phyloP scores from a whole-genome alignment of 2,888 invertebrate species.

The Agonum fuliginosum region DNA sequence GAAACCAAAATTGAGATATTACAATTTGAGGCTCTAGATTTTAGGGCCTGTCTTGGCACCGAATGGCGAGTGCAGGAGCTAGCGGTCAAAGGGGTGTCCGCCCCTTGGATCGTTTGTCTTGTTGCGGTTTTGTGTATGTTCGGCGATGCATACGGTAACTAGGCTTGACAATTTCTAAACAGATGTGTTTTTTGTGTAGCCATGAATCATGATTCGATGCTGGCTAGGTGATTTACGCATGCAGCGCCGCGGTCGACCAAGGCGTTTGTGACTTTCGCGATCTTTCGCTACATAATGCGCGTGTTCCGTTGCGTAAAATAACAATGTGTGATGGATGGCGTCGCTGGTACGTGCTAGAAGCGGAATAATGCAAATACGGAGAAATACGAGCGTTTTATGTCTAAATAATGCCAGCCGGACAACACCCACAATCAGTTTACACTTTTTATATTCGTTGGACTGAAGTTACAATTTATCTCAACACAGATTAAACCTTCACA shows the following conservation, averaged over 20 bases:
- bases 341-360: slow-evolving; percentile 44
- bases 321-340: slow-evolving; percentile 58
- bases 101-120: neutral
- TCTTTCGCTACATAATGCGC: slow-evolving; percentile 27
- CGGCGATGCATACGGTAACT: neutral
- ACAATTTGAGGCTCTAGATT: too few species aligned
- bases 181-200: slow-evolving; percentile 37
- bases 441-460: neutral
- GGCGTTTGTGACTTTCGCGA: slow-evolving; percentile 36
- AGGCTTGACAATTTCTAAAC: slow-evolving; percentile 28
- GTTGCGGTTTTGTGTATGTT: neutral
- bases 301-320: slow-evolving; percentile 51
- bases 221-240: slow-evolving; percentile 4
- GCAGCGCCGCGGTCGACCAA: neutral
- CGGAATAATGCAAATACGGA: slow-evolving; percentile 49
- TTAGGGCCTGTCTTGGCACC: too few species aligned
- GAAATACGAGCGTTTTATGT: slow-evolving; percentile 52
- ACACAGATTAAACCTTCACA: too few species aligned
- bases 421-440: neutral
- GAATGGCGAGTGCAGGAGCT: too few species aligned
- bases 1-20: too few species aligned
- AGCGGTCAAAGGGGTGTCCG: too few species aligned
- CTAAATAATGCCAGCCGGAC: slow-evolving; percentile 38
- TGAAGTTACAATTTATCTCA: too few species aligned
- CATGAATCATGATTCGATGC: slow-evolving; percentile 28